Evolutionary conservation across 2,113 vertebrate genomes (phyloP).

Genomic region (Cyanoderma ruficeps): DNA sequence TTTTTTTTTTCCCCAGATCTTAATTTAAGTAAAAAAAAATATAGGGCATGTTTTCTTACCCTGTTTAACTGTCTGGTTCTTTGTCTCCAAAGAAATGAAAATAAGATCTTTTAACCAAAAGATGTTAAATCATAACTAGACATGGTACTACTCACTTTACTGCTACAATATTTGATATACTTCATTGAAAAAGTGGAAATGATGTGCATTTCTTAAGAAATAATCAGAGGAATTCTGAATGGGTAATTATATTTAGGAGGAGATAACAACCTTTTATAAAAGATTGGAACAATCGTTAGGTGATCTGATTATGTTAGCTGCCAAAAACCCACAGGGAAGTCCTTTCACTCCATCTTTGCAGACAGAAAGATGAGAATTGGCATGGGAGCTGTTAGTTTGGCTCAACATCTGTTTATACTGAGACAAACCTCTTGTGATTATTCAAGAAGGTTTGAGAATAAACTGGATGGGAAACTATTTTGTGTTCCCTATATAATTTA

Average conservation of each 20-base stretch:
- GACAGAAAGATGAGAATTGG: background rate
- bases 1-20: background rate
- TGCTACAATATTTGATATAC: background rate
- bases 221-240: background rate
- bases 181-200: background rate
- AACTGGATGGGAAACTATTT: background rate
- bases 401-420: background rate
- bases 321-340: background rate
- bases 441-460: background rate
- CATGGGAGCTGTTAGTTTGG: slow-evolving; percentile 16
- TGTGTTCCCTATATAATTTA: background rate
- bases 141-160: background rate
- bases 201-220: background rate
- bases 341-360: slow-evolving; percentile 31
- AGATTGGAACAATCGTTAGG: background rate
- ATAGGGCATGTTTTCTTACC: background rate
- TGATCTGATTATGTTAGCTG: slow-evolving; percentile 2
- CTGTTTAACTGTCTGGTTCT: background rate
- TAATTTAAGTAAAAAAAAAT: background rate
- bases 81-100: background rate
- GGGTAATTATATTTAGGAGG: background rate
- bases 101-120: background rate
- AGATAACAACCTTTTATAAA: background rate
- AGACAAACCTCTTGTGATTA: background rate
- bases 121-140: background rate